Percentiles rank a stretch among this genome's conserved stretches.
Conservation (phyloP, 2,888 invertebrate genomes). For the Drosophila silvestris region DNA sequence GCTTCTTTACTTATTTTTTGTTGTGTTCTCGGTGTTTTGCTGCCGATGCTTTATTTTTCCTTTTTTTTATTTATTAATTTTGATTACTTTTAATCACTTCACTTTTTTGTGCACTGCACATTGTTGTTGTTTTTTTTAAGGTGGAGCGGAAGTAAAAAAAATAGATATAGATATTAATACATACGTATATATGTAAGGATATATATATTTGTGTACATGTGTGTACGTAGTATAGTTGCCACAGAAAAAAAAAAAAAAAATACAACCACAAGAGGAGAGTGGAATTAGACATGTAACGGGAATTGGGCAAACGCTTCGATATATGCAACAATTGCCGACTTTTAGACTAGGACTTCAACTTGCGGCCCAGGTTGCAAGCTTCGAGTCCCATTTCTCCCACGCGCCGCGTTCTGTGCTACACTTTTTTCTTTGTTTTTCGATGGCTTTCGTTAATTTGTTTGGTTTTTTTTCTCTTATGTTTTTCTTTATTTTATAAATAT, state of each 20-base stretch:
- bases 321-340: constrained; percentile 74
- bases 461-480: background rate
- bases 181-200: constrained; percentile 2
- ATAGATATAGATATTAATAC: constrained; percentile 8
- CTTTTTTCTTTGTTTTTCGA: constrained; percentile 21
- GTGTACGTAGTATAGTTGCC: constrained; percentile 5
- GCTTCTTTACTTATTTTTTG: constrained; percentile 28
- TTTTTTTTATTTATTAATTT: constrained; percentile 27
- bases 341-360: constrained; percentile 24
- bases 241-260: constrained; percentile 48
- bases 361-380: constrained; percentile 25
- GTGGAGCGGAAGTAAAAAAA: background rate
- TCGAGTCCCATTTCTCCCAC: constrained; percentile 14
- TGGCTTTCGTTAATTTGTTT: constrained; percentile 28
- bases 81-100: constrained; percentile 57
- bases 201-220: constrained; percentile 17
- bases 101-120: constrained; percentile 60
- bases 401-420: constrained; percentile 34
- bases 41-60: constrained; percentile 4
- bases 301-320: constrained; percentile 21
- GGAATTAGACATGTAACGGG: constrained; percentile 20
- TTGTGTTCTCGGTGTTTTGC: constrained; percentile 40
- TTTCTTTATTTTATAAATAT: background rate
- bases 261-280: background rate
- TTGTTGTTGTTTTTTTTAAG: constrained; percentile 5